phyloP scores from a whole-genome alignment of 2,888 invertebrate species.

The Drosophila mulleri region DNA sequence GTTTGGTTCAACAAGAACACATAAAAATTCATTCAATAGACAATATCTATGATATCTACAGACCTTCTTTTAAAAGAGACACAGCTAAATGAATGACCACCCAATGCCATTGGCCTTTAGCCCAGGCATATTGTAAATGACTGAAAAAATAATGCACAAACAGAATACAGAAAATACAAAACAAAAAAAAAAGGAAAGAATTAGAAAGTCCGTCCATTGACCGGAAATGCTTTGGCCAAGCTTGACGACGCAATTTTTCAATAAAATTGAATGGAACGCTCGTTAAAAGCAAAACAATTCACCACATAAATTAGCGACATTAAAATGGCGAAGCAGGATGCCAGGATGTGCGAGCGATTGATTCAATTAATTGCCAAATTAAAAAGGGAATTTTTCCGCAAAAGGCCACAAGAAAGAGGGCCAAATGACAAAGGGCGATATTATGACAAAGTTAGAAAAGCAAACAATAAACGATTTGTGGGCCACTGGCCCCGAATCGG shows the following conservation, averaged over 20 bases:
- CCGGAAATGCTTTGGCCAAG: slow-evolving; percentile 51
- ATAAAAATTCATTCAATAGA: neutral
- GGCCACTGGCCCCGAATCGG: slow-evolving; percentile 27
- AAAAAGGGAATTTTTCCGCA: slow-evolving; percentile 58
- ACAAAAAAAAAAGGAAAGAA: neutral
- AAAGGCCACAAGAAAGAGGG: slow-evolving; percentile 42
- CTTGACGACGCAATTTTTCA: slow-evolving; percentile 55
- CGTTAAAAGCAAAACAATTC: slow-evolving; percentile 79
- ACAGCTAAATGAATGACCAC: slow-evolving; percentile 13
- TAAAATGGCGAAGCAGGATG: slow-evolving; percentile 56
- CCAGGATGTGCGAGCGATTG: slow-evolving; percentile 77
- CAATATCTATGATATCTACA: neutral
- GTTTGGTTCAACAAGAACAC: neutral
- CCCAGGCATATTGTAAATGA: slow-evolving; percentile 11
- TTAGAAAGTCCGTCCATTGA: slow-evolving; percentile 21
- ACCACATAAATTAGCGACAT: slow-evolving; percentile 78
- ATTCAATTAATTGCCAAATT: slow-evolving; percentile 78
- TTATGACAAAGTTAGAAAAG: slow-evolving; percentile 76
- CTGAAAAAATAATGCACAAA: slow-evolving; percentile 25
- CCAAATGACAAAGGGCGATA: slow-evolving; percentile 42
- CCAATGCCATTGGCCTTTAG: neutral
- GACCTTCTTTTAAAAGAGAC: too few relatives aligned
- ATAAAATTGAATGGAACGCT: slow-evolving; percentile 58
- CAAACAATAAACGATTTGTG: slow-evolving; percentile 76
- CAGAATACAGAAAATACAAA: neutral